Percentiles rank a stretch among this genome's conserved stretches.
Evolutionary conservation across 2,797 vertebrate genomes (phyloP).

Genomic region (Pachyuromys duprasi): DNA sequence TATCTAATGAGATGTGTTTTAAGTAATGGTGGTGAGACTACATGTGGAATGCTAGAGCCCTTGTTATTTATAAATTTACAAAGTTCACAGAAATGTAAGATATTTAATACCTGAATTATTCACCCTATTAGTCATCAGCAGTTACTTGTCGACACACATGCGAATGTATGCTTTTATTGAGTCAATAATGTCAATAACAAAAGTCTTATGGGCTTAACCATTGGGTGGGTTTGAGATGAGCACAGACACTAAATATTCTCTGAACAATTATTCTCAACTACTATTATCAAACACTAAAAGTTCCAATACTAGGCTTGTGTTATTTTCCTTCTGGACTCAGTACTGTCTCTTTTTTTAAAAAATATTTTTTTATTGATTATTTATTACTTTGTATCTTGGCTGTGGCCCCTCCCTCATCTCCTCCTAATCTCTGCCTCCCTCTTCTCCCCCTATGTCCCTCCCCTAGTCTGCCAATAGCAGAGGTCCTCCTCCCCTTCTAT

Average conservation of each 20-base stretch:
- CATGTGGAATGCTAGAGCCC: neutral
- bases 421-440: too few species aligned
- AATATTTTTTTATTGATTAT: too few species aligned
- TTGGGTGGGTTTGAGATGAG: neutral
- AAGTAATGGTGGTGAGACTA: neutral
- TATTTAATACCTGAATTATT: neutral
- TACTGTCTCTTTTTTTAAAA: neutral
- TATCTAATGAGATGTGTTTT: slow-evolving; percentile 38
- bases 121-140: neutral
- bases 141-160: neutral
- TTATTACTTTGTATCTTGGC: too few species aligned
- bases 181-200: neutral
- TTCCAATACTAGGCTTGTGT: neutral
- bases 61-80: neutral
- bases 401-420: too few species aligned
- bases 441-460: too few species aligned
- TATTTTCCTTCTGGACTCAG: neutral
- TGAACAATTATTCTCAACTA: neutral
- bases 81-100: neutral
- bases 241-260: neutral
- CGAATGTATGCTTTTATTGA: neutral
- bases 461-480: too few species aligned
- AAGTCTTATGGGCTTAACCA: neutral
- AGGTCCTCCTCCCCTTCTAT: too few species aligned
- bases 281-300: neutral